Evolutionary conservation across 1,140 invertebrate genomes (phyloP).

Genomic region (Diorhabda elongata): DNA sequence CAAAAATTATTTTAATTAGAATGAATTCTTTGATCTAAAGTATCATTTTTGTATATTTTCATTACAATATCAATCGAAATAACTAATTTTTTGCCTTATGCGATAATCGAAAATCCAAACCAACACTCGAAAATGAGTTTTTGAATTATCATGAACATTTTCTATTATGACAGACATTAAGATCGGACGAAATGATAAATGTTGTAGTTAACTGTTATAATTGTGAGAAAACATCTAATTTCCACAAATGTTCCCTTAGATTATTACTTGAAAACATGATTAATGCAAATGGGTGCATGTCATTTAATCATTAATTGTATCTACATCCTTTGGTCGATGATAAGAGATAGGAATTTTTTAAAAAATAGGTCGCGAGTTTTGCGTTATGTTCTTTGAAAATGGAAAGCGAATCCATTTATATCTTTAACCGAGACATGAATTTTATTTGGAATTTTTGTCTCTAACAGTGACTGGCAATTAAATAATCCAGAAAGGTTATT

Average conservation of each 20-base stretch:
- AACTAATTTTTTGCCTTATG: too few relatives aligned
- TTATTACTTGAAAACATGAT: slow-evolving; percentile 14
- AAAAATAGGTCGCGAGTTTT: neutral
- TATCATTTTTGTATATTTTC: too few relatives aligned
- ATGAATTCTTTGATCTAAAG: too few relatives aligned
- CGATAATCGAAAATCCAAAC: neutral
- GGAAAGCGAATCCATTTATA: neutral
- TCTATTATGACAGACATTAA: slow-evolving; percentile 14
- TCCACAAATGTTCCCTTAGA: slow-evolving; percentile 10
- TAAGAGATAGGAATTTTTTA: neutral
- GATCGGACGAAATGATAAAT: slow-evolving; percentile 10
- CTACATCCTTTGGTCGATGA: neutral
- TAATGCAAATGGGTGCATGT: slow-evolving; percentile 11
- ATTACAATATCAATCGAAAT: too few relatives aligned
- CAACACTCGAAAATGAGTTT: neutral
- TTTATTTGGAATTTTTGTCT: too few relatives aligned
- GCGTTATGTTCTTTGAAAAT: neutral
- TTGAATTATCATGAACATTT: slow-evolving; percentile 11
- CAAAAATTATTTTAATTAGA: too few relatives aligned
- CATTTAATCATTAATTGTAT: slow-evolving; percentile 10
- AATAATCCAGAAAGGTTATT: too few relatives aligned
- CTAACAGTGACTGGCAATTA: too few relatives aligned
- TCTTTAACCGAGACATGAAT: too few relatives aligned
- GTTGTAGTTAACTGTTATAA: slow-evolving; percentile 10
- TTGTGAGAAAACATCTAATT: slow-evolving; percentile 14